Conservation (phyloP, 2,797 vertebrate genomes). For the Sebastes minor region DNA sequence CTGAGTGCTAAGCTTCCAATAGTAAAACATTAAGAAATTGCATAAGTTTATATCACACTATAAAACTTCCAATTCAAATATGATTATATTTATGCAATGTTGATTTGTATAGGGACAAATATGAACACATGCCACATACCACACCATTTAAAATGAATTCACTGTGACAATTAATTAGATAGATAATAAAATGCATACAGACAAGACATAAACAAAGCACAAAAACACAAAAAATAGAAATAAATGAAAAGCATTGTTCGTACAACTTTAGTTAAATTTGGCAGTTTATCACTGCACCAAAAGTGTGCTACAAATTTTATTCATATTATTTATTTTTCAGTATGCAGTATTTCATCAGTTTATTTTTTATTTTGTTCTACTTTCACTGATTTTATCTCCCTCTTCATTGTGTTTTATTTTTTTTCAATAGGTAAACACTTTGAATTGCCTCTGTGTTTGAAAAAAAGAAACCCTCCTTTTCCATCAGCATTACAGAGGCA, state of each 20-base stretch:
- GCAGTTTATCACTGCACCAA: neutral
- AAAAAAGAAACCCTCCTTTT: neutral
- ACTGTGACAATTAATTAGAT: accelerated
- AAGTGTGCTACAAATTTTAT: accelerated
- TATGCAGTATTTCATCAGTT: neutral
- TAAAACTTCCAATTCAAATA: no score
- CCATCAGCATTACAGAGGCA: neutral
- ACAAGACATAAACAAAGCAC: no score
- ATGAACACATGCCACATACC: no score
- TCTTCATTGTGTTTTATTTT: neutral
- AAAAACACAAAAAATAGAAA: no score
- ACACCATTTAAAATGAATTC: accelerated
- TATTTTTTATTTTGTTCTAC: neutral
- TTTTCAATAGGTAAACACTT: neutral
- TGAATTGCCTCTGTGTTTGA: neutral
- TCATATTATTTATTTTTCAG: no score
- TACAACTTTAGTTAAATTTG: no score
- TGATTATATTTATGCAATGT: no score
- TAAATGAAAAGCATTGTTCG: accelerated
- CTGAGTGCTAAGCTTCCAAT: no score
- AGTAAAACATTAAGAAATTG: no score
- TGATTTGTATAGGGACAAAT: no score
- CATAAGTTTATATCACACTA: no score
- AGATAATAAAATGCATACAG: accelerated
- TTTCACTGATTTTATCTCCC: neutral